A percentile compares a stretch with the other conserved stretches of the same genome.
Evolutionary conservation across 2,888 invertebrate genomes (phyloP).

Genomic region (Melanophora roralis): DNA sequence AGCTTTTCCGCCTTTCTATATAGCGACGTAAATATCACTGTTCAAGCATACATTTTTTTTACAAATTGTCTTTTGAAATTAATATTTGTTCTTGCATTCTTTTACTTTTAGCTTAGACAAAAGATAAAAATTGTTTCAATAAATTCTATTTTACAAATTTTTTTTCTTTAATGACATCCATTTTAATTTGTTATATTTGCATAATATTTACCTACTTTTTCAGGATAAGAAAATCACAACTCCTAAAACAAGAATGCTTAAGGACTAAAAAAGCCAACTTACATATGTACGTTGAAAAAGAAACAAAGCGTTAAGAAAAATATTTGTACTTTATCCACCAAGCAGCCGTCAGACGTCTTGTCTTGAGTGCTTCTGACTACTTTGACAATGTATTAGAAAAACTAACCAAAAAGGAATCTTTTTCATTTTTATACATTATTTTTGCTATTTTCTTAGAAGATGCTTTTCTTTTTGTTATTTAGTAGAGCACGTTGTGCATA

Average conservation of each 20-base stretch:
- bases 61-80: slow-evolving; percentile 24
- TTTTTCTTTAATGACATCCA: slow-evolving; percentile 19
- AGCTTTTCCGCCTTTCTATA: too few relatives aligned
- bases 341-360: neutral
- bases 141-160: slow-evolving; percentile 38
- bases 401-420: slow-evolving; percentile 49
- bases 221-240: neutral
- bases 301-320: slow-evolving; percentile 19
- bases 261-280: neutral
- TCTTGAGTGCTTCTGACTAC: slow-evolving; percentile 33
- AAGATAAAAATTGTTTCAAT: slow-evolving; percentile 37
- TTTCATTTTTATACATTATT: slow-evolving; percentile 29
- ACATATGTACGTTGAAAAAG: slow-evolving; percentile 3
- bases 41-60: slow-evolving; percentile 17
- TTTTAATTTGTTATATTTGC: slow-evolving; percentile 10
- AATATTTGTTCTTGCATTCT: neutral
- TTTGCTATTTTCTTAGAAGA: too few relatives aligned
- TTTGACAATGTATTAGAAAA: slow-evolving; percentile 54
- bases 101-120: neutral
- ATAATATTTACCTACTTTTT: slow-evolving; percentile 20
- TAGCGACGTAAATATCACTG: neutral
- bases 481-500: neutral
- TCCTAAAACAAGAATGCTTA: neutral
- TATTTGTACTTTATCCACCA: slow-evolving; percentile 22
- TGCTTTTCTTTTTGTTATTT: neutral